A percentile compares a stretch with the other conserved stretches of the same genome.
Evolutionary conservation across 1,140 invertebrate genomes (phyloP).

Genomic region (Drosophila truncata): DNA sequence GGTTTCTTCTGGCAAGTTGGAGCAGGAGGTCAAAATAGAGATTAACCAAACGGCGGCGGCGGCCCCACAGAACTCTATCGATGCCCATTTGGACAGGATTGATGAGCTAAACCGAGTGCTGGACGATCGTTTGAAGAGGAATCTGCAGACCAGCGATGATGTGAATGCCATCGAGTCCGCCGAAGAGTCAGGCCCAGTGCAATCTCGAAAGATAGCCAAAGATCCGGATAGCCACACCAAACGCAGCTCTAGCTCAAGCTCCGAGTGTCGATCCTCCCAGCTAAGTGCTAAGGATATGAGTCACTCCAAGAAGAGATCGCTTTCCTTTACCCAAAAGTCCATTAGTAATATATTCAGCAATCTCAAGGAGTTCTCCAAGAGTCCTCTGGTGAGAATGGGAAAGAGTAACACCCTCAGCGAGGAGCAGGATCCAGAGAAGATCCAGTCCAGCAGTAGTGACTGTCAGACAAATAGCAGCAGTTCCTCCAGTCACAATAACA

Average conservation of each 20-base stretch:
- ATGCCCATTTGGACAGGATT: constrained; percentile 79
- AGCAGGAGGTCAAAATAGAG: constrained; percentile 69
- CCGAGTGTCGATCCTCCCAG: constrained; percentile 65
- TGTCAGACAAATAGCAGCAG: constrained; percentile 31
- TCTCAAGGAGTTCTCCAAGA: constrained; percentile 81
- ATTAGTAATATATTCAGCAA: constrained; percentile 77
- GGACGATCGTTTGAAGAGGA: constrained; percentile 76
- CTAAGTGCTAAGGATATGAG: constrained; percentile 43
- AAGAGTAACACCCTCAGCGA: constrained; percentile 41
- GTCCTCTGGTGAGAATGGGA: constrained; percentile 64
- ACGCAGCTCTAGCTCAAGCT: constrained; percentile 73
- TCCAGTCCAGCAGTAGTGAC: constrained; percentile 38
- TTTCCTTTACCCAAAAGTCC: constrained; percentile 82
- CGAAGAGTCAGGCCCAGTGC: constrained; percentile 39
- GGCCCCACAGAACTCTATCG: constrained; percentile 69
- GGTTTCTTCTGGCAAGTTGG: neutral
- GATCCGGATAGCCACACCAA: constrained; percentile 61
- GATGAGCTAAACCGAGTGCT: constrained; percentile 77
- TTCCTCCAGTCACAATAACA: constrained; percentile 45
- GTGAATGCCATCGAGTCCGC: constrained; percentile 73
- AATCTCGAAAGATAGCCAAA: constrained; percentile 15
- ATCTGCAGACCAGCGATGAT: constrained; percentile 51
- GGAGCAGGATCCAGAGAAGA: constrained; percentile 34
- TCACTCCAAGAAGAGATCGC: constrained; percentile 70
- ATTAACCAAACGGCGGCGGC: constrained; percentile 60